Evolutionary conservation across 2,888 invertebrate genomes (phyloP).

Genomic region (Strigamia transsilvanica): DNA sequence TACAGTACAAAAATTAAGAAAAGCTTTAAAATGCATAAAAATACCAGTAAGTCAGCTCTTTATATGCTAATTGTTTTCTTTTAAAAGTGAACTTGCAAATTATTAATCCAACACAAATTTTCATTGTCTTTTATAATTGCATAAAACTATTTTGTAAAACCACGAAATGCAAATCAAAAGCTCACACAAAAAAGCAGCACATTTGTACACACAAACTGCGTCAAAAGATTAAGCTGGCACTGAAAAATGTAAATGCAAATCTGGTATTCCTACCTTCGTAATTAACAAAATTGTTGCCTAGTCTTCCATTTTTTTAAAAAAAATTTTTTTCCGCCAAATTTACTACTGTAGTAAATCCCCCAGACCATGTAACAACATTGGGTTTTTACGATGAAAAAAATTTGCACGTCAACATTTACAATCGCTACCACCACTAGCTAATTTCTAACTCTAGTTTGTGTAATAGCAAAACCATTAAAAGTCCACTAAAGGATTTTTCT

Average conservation of each 20-base stretch:
- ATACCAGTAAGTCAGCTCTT: slow-evolving; percentile 19
- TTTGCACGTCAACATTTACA: slow-evolving; percentile 31
- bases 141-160: not conserved
- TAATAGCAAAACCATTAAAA: slow-evolving; percentile 9
- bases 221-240: slow-evolving; percentile 37
- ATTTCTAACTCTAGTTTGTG: slow-evolving; percentile 18
- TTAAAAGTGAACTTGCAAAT: not conserved
- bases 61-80: not conserved
- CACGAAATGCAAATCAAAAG: not conserved
- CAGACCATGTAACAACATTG: slow-evolving; percentile 10
- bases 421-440: slow-evolving; percentile 21
- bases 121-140: slow-evolving; percentile 15
- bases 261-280: slow-evolving; percentile 34
- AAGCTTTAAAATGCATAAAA: not conserved
- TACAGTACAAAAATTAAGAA: slow-evolving; percentile 13
- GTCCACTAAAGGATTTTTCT: not conserved
- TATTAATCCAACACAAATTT: too few species aligned
- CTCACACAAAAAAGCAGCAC: slow-evolving; percentile 1
- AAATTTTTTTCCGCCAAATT: not conserved
- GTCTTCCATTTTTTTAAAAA: not conserved
- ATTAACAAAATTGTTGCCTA: slow-evolving; percentile 34
- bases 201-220: slow-evolving; percentile 5
- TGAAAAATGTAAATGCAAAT: slow-evolving; percentile 46
- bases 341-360: not conserved
- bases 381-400: slow-evolving; percentile 18